Conservation (phyloP, 1,140 invertebrate genomes). For the Coptotermes formosanus region DNA sequence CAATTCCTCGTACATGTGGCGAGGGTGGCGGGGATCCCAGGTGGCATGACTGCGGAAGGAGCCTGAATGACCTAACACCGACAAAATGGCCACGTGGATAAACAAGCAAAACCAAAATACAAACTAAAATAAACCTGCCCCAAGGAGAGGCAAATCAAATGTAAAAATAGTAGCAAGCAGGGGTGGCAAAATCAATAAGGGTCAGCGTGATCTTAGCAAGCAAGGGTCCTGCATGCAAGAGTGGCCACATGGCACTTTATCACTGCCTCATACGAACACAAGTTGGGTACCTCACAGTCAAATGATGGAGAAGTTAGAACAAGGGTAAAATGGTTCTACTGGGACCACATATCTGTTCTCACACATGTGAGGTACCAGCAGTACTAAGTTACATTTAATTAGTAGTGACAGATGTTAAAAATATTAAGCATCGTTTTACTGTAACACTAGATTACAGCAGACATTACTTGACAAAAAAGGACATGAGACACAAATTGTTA, state of each 20-base stretch:
- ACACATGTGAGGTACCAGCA: too few relatives aligned
- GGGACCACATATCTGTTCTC: too few relatives aligned
- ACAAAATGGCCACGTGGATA: conserved; percentile 43
- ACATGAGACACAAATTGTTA: too few relatives aligned
- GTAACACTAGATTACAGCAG: too few relatives aligned
- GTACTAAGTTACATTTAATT: too few relatives aligned
- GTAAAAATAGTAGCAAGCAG: conserved; percentile 11
- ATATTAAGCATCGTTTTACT: too few relatives aligned
- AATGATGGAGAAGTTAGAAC: neutral
- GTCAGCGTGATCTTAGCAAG: neutral
- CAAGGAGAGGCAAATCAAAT: conserved; percentile 11
- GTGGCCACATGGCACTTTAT: neutral
- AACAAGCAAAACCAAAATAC: conserved; percentile 37
- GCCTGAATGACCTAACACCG: conserved; percentile 50
- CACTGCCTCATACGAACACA: neutral
- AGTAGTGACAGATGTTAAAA: too few relatives aligned
- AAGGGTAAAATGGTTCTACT: neutral
- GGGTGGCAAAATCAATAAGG: neutral
- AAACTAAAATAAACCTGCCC: conserved; percentile 33
- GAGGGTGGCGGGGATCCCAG: conserved; percentile 70
- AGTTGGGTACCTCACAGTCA: neutral
- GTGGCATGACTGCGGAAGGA: conserved; percentile 69
- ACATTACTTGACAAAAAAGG: too few relatives aligned
- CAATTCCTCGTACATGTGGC: conserved; percentile 84
- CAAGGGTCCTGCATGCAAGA: neutral